Evolutionary conservation across 2,888 invertebrate genomes (phyloP).

Genomic region (Oscheius sp.): DNA sequence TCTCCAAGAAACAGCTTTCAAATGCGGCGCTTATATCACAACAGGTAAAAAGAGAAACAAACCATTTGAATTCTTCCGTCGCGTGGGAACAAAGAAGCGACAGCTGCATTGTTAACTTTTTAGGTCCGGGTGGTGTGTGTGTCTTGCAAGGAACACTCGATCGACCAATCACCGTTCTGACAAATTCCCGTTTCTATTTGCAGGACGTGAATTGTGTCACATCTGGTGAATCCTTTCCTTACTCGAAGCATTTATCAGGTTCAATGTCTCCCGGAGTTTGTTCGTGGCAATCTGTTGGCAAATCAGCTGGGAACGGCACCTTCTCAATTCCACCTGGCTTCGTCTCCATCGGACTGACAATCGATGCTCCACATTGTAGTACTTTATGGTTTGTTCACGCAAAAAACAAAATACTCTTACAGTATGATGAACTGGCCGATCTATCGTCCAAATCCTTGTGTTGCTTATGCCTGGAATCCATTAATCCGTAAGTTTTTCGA

Average conservation of each 20-base stretch:
- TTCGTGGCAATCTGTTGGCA: conserved; percentile 2
- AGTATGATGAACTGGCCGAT: conserved; percentile 31
- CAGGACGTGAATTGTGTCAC: conserved; percentile 23
- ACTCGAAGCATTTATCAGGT: neutral
- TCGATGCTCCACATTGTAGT: conserved; percentile 27
- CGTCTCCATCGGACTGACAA: conserved; percentile 21
- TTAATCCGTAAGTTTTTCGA: conserved; percentile 21
- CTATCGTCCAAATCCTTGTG: conserved; percentile 22
- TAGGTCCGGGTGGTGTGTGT: conserved; percentile 25
- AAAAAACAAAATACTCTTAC: too few relatives aligned
- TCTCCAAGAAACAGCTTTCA: conserved; percentile 8
- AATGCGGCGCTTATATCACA: conserved; percentile 24
- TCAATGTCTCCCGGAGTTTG: conserved; percentile 3
- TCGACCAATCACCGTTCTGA: neutral
- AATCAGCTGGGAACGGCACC: neutral
- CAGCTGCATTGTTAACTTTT: neutral
- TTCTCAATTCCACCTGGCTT: conserved; percentile 1
- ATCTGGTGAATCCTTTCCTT: neutral
- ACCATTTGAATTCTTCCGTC: neutral
- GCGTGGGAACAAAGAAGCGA: neutral
- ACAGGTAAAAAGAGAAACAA: conserved; percentile 19
- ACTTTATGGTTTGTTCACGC: too few relatives aligned
- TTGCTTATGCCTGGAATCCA: conserved; percentile 31
- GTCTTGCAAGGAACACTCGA: conserved; percentile 20
- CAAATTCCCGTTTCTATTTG: conserved; percentile 21